Conservation (phyloP, 2,113 vertebrate species). For the Pomatorhinus ruficollis region DNA sequence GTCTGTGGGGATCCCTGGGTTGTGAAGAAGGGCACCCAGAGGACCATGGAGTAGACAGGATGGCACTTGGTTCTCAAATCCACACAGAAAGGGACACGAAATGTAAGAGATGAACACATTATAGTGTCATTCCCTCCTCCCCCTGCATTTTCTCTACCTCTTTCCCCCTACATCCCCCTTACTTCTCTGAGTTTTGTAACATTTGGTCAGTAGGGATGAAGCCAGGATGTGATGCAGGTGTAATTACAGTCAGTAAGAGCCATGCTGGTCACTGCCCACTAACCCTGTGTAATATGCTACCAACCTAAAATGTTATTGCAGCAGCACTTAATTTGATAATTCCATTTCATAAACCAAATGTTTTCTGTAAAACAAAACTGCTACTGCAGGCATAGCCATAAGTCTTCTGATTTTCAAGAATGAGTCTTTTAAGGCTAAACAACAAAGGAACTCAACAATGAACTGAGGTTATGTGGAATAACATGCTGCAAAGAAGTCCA, state of each 20-base stretch:
- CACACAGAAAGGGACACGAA: not conserved
- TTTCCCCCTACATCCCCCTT: not conserved
- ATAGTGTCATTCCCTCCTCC: not conserved
- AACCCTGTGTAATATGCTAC: not conserved
- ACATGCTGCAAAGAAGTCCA: not conserved
- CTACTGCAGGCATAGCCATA: not conserved
- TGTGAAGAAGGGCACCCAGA: not conserved
- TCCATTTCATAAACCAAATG: not conserved
- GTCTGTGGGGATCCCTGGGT: too few relatives aligned
- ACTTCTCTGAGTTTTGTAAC: not conserved
- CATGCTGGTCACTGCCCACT: not conserved
- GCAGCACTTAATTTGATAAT: not conserved
- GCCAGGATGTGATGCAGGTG: not conserved
- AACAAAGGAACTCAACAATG: not conserved
- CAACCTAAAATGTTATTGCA: not conserved
- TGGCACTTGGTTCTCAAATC: not conserved
- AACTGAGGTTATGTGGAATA: not conserved
- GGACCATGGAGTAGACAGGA: not conserved
- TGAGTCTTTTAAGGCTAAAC: not conserved
- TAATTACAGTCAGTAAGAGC: not conserved
- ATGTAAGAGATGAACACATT: not conserved
- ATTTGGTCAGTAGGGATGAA: not conserved
- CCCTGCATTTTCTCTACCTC: not conserved
- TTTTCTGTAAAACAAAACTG: not conserved
- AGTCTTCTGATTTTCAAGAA: not conserved